Percentiles rank a stretch among this genome's conserved stretches.
These are phyloP conservation scores for Cichladusa arquata DNA, from an alignment of 2,113 vertebrate species.

Conservation along the genomic window DNA sequence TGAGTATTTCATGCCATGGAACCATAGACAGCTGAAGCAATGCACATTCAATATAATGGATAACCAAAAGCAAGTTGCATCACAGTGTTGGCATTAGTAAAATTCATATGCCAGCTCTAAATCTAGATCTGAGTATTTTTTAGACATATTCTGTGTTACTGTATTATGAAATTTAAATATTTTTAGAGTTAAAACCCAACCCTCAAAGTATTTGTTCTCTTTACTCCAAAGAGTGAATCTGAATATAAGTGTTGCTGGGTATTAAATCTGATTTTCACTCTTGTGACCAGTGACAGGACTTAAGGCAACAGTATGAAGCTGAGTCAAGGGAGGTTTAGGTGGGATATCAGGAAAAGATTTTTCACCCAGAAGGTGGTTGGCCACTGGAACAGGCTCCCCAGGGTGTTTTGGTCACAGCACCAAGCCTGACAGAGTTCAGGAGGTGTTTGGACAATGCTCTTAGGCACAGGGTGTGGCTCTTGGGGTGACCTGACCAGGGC, in stretches of 20 bases:
- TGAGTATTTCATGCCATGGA: neutral
- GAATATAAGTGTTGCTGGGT: neutral
- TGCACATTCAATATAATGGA: neutral
- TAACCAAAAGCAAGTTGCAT: neutral
- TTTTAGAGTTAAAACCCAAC: neutral
- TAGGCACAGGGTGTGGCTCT: neutral
- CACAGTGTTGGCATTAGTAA: neutral
- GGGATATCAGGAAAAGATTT: neutral
- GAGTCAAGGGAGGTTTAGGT: neutral
- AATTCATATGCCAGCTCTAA: neutral
- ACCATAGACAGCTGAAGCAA: neutral
- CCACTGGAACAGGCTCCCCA: neutral
- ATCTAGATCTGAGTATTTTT: neutral
- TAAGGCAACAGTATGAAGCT: neutral
- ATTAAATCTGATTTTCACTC: neutral
- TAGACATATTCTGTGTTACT: neutral
- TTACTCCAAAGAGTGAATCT: neutral
- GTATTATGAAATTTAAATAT: neutral
- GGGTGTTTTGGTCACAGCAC: neutral
- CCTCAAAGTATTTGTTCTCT: neutral
- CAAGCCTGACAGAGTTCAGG: neutral
- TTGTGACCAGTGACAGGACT: rapidly evolving
- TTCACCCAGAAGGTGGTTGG: neutral
- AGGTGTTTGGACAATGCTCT: neutral
- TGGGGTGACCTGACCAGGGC: neutral